phyloP scores from a whole-genome alignment of 2,888 invertebrate genomes.

The Sussaba pulchella region DNA sequence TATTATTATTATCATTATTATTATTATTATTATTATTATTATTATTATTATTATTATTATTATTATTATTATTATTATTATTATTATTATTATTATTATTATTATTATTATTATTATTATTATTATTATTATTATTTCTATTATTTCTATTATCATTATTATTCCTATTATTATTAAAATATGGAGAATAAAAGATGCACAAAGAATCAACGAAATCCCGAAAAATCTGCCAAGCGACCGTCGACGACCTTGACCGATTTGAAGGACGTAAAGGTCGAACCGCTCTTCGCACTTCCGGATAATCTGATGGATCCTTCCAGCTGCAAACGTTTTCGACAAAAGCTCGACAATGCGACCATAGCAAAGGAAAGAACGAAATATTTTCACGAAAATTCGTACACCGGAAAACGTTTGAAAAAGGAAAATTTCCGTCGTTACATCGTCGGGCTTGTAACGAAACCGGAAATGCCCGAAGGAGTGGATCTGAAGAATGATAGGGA shows the following conservation, averaged over 20 bases:
- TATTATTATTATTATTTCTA: too few species aligned
- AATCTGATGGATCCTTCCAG: slow-evolving; percentile 84
- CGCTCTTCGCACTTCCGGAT: slow-evolving; percentile 88
- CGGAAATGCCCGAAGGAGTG: slow-evolving; percentile 84
- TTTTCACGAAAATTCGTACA: slow-evolving; percentile 86
- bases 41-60: too few species aligned
- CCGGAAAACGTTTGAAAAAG: slow-evolving; percentile 89
- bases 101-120: too few species aligned
- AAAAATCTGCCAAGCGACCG: slow-evolving; percentile 82
- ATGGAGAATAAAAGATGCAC: slow-evolving; percentile 5
- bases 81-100: too few species aligned
- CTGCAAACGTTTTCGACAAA: slow-evolving; percentile 84
- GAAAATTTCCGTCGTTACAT: slow-evolving; percentile 93
- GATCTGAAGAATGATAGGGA: slow-evolving; percentile 87
- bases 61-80: too few species aligned
- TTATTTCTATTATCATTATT: too few species aligned
- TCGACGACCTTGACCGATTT: slow-evolving; percentile 85
- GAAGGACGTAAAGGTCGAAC: slow-evolving; percentile 85
- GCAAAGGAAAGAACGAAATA: slow-evolving; percentile 40
- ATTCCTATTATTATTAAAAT: background rate
- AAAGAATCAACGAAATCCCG: slow-evolving; percentile 83
- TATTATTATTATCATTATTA: too few species aligned
- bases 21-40: too few species aligned
- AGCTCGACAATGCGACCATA: slow-evolving; percentile 39
- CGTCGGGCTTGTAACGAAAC: slow-evolving; percentile 90